Conservation (phyloP, 2,797 vertebrate species). For the Oophaga sylvatica region DNA sequence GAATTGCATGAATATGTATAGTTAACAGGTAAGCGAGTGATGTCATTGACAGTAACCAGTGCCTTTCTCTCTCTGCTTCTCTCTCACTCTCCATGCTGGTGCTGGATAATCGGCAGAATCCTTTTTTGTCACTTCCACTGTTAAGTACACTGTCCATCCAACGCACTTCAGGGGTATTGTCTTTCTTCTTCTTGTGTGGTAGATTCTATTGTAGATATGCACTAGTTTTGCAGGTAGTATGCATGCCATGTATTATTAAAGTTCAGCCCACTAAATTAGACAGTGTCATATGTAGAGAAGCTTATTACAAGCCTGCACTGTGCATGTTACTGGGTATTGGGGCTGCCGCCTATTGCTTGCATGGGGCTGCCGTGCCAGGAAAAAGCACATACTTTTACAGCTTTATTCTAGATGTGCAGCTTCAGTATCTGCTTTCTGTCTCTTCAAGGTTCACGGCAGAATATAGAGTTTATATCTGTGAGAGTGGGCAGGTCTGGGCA, state of each 20-base stretch:
- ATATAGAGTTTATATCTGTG: neutral
- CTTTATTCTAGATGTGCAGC: no score
- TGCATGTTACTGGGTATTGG: neutral
- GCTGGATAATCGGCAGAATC: slow-evolving; percentile 68
- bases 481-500: neutral
- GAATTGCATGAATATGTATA: slow-evolving; percentile 38
- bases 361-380: neutral
- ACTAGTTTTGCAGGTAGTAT: slow-evolving; percentile 17
- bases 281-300: neutral
- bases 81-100: slow-evolving; percentile 49
- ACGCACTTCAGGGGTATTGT: slow-evolving; percentile 80
- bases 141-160: slow-evolving; percentile 73
- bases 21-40: slow-evolving; percentile 39
- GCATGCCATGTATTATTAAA: neutral
- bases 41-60: slow-evolving; percentile 58
- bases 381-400: no score
- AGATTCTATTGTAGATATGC: neutral
- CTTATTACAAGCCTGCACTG: neutral
- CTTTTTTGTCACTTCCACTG: slow-evolving; percentile 79
- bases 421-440: neutral
- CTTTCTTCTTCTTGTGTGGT: slow-evolving; percentile 66
- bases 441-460: neutral
- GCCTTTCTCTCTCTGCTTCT: slow-evolving; percentile 58
- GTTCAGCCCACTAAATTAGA: slow-evolving; percentile 5
- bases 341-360: neutral